These are phyloP conservation scores for Actinopyga echinites DNA, from an alignment of 53 echinoderm and acorn worm species.

Conservation along the genomic window DNA sequence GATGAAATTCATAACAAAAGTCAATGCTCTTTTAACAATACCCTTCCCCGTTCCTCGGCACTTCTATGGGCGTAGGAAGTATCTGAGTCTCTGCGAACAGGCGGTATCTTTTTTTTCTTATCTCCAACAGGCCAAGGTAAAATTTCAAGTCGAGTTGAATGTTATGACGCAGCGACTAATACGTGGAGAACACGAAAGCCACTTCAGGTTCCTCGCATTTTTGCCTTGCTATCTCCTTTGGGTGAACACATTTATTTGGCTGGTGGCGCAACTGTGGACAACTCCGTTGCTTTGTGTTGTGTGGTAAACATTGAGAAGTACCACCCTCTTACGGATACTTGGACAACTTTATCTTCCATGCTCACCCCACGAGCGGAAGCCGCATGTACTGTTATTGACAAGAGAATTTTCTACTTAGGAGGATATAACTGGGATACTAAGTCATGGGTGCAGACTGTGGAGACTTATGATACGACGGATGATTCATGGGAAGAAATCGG, in stretches of 20 bases:
- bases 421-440: slow-evolving; percentile 95
- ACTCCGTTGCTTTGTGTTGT: slow-evolving; percentile 60
- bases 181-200: slow-evolving; percentile 60
- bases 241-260: slow-evolving; percentile 75
- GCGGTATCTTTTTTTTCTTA: background rate
- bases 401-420: slow-evolving; percentile 74
- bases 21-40: no score
- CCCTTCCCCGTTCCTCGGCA: no score
- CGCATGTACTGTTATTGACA: slow-evolving; percentile 65
- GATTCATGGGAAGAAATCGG: slow-evolving; percentile 70
- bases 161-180: slow-evolving; percentile 55
- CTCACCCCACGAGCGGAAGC: slow-evolving; percentile 78
- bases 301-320: slow-evolving; percentile 70
- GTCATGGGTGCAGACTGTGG: slow-evolving; percentile 77
- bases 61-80: no score
- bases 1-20: no score
- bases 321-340: slow-evolving; percentile 72
- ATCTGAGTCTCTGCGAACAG: background rate
- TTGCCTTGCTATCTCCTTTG: slow-evolving; percentile 61
- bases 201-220: slow-evolving; percentile 72
- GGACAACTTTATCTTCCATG: slow-evolving; percentile 64
- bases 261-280: slow-evolving; percentile 76
- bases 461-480: slow-evolving; percentile 68
- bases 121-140: slow-evolving; percentile 68
- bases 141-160: slow-evolving; percentile 83